Conservation (phyloP, 1,140 invertebrate genomes). For the Penaeus indicus region DNA sequence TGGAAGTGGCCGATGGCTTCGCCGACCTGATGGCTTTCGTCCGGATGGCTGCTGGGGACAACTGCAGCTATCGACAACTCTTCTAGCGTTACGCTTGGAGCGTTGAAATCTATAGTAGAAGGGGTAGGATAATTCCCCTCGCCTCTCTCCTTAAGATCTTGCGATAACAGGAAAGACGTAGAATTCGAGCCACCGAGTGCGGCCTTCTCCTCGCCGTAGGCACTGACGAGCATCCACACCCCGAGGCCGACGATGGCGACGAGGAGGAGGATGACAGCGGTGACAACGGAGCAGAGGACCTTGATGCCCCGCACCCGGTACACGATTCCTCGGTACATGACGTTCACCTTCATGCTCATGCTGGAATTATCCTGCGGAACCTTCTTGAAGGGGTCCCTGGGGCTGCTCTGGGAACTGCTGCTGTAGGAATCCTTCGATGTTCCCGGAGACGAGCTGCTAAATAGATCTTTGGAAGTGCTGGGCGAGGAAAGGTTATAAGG, state of each 20-base stretch:
- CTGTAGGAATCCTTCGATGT: neutral
- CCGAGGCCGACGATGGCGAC: slow-evolving; percentile 63
- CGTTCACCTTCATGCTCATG: slow-evolving; percentile 61
- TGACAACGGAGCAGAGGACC: slow-evolving; percentile 64
- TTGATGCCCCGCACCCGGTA: slow-evolving; percentile 66
- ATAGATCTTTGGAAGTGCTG: no score
- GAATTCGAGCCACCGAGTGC: neutral
- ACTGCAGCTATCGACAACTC: slow-evolving; percentile 26
- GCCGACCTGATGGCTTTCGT: slow-evolving; percentile 41
- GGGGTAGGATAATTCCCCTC: slow-evolving; percentile 19
- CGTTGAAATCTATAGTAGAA: slow-evolving; percentile 56
- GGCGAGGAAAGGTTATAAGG: no score
- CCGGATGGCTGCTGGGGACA: neutral
- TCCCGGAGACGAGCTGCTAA: no score
- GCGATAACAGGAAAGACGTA: slow-evolving; percentile 18
- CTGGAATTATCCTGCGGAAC: neutral
- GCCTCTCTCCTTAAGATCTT: neutral
- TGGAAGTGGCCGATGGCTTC: slow-evolving; percentile 60
- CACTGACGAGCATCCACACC: slow-evolving; percentile 64
- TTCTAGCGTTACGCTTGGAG: slow-evolving; percentile 44
- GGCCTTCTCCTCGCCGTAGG: slow-evolving; percentile 50
- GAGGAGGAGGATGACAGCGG: slow-evolving; percentile 62
- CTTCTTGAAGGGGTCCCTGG: neutral
- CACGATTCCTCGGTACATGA: slow-evolving; percentile 64
- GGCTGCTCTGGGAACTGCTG: slow-evolving; percentile 1